Evolutionary conservation across 2,113 vertebrate species (phyloP), one percentile per base, ranked within the genome.

Genomic region (Nothoprocta pentlandii): DNA sequence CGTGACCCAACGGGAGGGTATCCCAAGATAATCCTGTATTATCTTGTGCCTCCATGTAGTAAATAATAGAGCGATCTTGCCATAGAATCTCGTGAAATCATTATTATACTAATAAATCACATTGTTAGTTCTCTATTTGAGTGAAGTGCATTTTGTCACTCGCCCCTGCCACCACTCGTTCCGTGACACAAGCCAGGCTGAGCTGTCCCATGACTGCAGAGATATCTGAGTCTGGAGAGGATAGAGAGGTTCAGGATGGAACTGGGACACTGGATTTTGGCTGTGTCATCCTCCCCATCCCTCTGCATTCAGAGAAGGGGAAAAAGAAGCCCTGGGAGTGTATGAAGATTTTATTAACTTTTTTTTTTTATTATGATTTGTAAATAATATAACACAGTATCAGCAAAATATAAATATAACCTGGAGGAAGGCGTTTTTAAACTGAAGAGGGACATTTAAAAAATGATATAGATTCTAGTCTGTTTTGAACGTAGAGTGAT

Each of bases 271-370:
- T 23, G 64, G 61, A 21, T 6, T 42, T 17, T 1, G 71, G 30
- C 16, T 67, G n/a, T 62, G 54, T 2, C 76, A 67, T n/a, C 19
- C 14, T 69, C 22, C 11, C 9, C 14, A 15, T 41, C 15, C 13
- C 22, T 74, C 0, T 0, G 16, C 26, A 30, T 77, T 22, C 1
- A 12, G 61, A 80, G 23, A 26, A 77, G 20, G 44, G 30, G 3
- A 75, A 71, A 36, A 73, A 70, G 36, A 6, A 74, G 16, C 2
- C 26, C n/a, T 59, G 1, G 1, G 32, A 34, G 16, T 88, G 6
- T 34, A 19, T 34, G 13, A 73, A 80, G 58, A 39, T 47, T 71
- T 41, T 47, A 42, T 69, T 62, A 47, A 7, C 46, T 78, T 22
- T 17, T 39, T 0, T 67, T 64, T 53, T 64, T 77, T 56, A 8